Evolutionary conservation across 2,113 vertebrate genomes (phyloP), one percentile per base, ranked within the genome.

Genomic region (Osmerus mordax): DNA sequence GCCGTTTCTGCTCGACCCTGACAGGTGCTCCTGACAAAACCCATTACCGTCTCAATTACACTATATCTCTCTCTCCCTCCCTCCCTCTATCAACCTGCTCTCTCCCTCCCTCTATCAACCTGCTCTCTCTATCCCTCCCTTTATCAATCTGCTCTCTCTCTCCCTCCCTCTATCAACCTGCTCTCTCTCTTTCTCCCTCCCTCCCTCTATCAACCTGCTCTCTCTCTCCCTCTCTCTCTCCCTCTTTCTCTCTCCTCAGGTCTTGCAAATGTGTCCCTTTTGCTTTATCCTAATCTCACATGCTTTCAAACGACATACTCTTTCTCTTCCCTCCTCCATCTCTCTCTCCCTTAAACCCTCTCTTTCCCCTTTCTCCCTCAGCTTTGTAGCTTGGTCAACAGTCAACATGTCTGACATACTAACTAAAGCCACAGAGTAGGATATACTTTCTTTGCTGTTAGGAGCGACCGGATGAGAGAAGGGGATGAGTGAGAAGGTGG

Each of bases 21-120:
- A 90, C 89, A 90, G 89, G 88, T 86, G 86, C 88, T 89, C 76
- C 90, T 87, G 90, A 89, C 90, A 89, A 90, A 88, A 91, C 82
- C 86, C 81, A 91, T 91, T 91, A 92, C 80, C 78, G 54, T 86
- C 83, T 87, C 88, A 90, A 91, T 91, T 91, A 90, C 75, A 64
- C 83, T 73, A 74, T 85, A 74, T 74, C 69, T 66, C 68, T 72
- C 67, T 29, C 65, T 32, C 52, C 74, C 70, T 32, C 52, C 74
- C 70, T 74, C 76, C 73, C 73, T 73, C 18, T 12, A 21, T 8
- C 61, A 59, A 5, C 29, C 69, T 75, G 60, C 21, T 66, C 59
- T 21, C 63, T 55, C 66, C 32, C 51, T 65, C 63, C 67, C 67
- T 75, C 77, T 75, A 70, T 77, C 76, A 47, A 51, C 4, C 72